A percentile compares a stretch with the other conserved stretches of the same genome.
These are phyloP conservation scores for Serilophus lunatus DNA, from an alignment of 2,113 vertebrate species.

Conservation along the genomic window DNA sequence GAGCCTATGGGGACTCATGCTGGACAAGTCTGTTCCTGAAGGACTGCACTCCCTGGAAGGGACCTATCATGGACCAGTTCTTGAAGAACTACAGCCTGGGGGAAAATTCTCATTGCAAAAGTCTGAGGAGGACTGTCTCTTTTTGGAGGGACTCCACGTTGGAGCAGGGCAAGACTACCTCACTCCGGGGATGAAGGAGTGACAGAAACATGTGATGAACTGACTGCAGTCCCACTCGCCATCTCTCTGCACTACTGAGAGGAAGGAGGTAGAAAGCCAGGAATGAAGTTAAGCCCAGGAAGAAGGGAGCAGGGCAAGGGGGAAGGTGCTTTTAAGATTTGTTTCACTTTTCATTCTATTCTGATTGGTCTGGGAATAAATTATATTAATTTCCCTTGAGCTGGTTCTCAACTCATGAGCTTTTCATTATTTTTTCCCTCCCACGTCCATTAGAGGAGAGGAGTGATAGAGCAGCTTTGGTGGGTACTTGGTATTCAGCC, in stretches of 20 bases:
- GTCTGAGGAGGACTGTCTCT: background rate
- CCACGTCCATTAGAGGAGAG: background rate
- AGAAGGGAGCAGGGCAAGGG: fast-evolving
- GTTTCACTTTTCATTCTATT: background rate
- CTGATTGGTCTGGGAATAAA: background rate
- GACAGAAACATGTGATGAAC: background rate
- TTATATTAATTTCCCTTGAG: background rate
- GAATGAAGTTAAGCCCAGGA: background rate
- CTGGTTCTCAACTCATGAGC: background rate
- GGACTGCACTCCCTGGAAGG: background rate
- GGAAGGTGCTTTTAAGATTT: background rate
- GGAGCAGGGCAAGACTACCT: background rate
- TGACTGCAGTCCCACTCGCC: fast-evolving
- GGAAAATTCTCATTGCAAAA: background rate
- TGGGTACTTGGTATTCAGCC: background rate
- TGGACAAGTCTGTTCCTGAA: background rate
- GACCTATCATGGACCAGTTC: background rate
- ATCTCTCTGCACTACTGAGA: background rate
- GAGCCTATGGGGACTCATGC: fast-evolving
- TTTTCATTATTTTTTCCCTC: background rate
- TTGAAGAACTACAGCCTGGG: too few relatives aligned
- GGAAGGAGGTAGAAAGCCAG: background rate
- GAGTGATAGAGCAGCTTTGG: background rate
- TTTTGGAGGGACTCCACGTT: background rate
- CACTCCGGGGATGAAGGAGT: background rate